Base-by-base conservation (phyloP, 2,797 vertebrate species). In the Brachymystax lenok region DNA sequence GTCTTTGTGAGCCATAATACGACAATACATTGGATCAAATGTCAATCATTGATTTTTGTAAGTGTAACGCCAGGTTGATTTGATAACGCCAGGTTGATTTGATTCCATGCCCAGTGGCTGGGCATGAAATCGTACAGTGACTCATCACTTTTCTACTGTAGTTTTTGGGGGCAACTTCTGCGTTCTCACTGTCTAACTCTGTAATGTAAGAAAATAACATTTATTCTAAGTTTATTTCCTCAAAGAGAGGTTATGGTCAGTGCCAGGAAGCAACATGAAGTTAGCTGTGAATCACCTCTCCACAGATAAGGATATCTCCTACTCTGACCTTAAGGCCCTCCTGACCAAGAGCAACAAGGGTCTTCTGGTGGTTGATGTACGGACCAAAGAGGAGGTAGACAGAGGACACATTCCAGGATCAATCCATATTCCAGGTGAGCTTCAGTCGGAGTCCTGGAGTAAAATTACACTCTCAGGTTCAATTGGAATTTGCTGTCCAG, bases 401-500 rank as follows among this genome's bases (percentile, higher is more conserved):
- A 87, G 80, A n/a, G 96, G 96, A 10, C 74, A 24, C 59, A 96
- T 96, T 51, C 87, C 87, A 0, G 91, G 93, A 75, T 94, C 95
- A 0, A 69, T 96, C 61, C 88, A 96, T 84, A 95, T 97, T 54
- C 95, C 95, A 77, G 75, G 95, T 96, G 73, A 77, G 76, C n/a
- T 66, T 75, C 10, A 12, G 46, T 51, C 14, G 2, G 14, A 67
- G 66, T 1, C 0, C 35, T 68, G 40, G 5, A n/a, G 2, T 52
- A 24, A 63, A 63, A 12, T 63, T 63, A 27, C 21, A 63, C 59
- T 63, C 56, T 59, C n/a, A 3, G 1, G 21, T 63, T 10, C 21
- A 24, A 24, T 10, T 24, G 19, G n/a, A 21, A 59, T 59, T 19
- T 59, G 19, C 19, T 59, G 2, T 46, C 10, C 40, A 12, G 3